Base-by-base conservation (phyloP, 2,888 invertebrate genomes). In the Anaspis maculata region DNA sequence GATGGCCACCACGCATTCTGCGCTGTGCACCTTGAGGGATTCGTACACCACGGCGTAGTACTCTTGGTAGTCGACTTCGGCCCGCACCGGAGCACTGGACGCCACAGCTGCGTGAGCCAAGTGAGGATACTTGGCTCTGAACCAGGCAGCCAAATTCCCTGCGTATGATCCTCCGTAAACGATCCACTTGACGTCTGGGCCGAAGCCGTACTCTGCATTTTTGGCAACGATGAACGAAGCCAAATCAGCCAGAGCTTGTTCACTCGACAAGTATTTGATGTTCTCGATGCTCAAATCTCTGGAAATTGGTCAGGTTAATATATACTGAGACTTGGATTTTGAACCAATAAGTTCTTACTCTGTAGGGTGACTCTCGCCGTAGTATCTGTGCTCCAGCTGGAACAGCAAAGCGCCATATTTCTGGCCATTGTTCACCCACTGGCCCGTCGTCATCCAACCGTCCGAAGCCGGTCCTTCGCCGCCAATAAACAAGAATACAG, bases 151-250 rank as follows among this genome's bases (percentile, higher is more conserved):
- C 48, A 96, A 65, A 0, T 89, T 85, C 2, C 94, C 95, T 2
- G 95, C 84, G 62, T 96, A 96, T 0, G 92, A 94, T 2, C 96
- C 96, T n/a, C 96, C 96, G 61, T 95, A 95, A 1, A 81, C 82
- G 42, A 96, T 81, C 90, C 92, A 94, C 62, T 85, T 87, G 12
- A 71, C 70, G 9, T 71, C 62, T 1, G 63, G 57, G 3, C 68
- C 59, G 12, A 88, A 64, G 23, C 76, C 71, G 50, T 76, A 75
- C 42, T 73, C 59, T 2, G 62, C 54, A 46, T 81, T 84, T 75
- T 88, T 87, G 14, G 70, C 70, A 30, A 65, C 61, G 13, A 92
- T 83, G 54, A 96, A 96, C 45, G 73, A 69, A 0, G 92, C 91
- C 35, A 92, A 67, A 66, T 96, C 96, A 1, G 86, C 89, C 42